Base-by-base conservation (phyloP, 1,140 invertebrate genomes). In the Drosophila parvula region DNA sequence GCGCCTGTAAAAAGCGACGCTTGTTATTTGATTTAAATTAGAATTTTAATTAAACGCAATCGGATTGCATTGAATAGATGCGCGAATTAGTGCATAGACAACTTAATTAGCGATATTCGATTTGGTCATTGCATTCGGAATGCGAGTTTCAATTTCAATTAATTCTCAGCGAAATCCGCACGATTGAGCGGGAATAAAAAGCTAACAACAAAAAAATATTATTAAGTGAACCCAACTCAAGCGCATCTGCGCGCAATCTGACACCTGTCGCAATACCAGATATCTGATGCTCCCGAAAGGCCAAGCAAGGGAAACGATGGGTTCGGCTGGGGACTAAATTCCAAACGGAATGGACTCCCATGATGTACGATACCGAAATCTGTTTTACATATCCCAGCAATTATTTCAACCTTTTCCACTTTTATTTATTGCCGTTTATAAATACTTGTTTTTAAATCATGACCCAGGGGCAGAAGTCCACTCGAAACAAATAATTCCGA, bases 141-240 rank as follows among this genome's bases (percentile, higher is more conserved):
- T 82, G 45, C 40, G 62, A 59, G 65, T 65, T 86, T 77, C 57
- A 79, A 79, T 86, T 83, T 86, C 60, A 83, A 86, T 86, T 83
- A 88, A 73, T 65, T 60, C 47, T 43, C 43, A 55, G 5, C 40
- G 55, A 50, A 79, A 63, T 82, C 36, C 45, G 71, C 64, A 59
- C 63, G 67, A 74, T 69, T 59, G 55, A 41, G 18, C 22, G 45
- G 22, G 28, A 41, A 62, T 44, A 48, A 47, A 56, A 59, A 44
- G 2, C 2, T 44, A 28, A 32, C 34, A 16, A 40, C 3, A 58
- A 34, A 4, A 27, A 38, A 55, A 10, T 22, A 22, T 32, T 50
- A 50, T 32, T 16, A 50, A 7, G 51, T 22, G 18, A 55, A 83
- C 82, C 82, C 64, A 88, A 88, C 73, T 85, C 83, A 86, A 55